Evolutionary conservation across 2,888 invertebrate genomes (phyloP), one percentile per base, ranked within the genome.

Genomic region (Alviniconcha strummeri): DNA sequence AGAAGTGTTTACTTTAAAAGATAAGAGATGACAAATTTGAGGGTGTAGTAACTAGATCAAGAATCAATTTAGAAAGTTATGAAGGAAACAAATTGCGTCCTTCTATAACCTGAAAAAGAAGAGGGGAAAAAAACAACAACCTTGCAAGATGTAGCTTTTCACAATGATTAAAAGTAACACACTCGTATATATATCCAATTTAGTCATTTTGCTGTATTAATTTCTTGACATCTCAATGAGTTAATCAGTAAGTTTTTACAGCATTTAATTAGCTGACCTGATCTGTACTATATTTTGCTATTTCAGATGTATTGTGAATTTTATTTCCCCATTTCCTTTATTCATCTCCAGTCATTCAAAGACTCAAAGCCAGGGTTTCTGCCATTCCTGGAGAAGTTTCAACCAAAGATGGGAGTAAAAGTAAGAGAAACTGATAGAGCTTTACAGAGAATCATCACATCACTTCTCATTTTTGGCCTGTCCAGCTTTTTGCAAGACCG

Each of bases 291-390:
- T 36, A 36, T 36, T 36, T 36, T 36, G 36, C 36, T 36, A 36
- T 36, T 36, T 36, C 3, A 36, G 36, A 36, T 36, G 0, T 36
- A 36, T 36, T 36, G 36, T 3, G 3, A 36, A 36, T 36, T 36
- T 36, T 36, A 36, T 36, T 36, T 36, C 36, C 36, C 36, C 36
- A 0, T 72, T 36, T 36, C 11, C 6, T 36, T 72, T 72, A 9
- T 15, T 57, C 11, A n/a, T 60, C 52, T 11, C 4, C 78, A 78
- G 78, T 78, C 78, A 8, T 78, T 78, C 78, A 57, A n/a, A 78
- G 19, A 11, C 4, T 78, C 78, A 19, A 64, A 78, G 64, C 78
- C 78, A 17, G 64, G 52, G 15, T 78, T 78, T 52, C 1, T 78
- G 78, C 52, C 57, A n/a, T 78, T 78, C 52, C 15, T 64, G 64